phyloP scores from a whole-genome alignment of 2,113 vertebrate species.

The Ia io region DNA sequence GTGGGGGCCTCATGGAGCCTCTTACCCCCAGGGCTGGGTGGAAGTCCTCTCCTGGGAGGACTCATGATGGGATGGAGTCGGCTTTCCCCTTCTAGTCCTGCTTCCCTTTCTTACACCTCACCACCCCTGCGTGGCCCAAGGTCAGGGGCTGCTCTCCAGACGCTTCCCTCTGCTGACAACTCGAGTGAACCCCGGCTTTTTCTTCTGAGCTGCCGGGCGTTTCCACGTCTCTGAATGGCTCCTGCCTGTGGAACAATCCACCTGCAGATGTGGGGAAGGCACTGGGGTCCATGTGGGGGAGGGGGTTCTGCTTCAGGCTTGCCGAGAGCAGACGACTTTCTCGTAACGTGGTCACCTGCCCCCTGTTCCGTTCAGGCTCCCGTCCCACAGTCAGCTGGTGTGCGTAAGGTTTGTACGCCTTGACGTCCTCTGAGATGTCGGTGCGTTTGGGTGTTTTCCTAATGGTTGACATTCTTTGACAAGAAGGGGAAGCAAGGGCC shows the following conservation, averaged over 20 bases:
- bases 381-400: neutral
- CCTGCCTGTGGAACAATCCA: neutral
- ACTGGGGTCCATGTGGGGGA: rapidly evolving
- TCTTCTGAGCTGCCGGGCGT: neutral
- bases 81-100: neutral
- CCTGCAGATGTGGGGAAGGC: neutral
- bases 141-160: neutral
- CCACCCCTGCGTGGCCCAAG: neutral
- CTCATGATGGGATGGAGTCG: neutral
- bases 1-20: neutral
- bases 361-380: neutral
- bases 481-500: neutral
- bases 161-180: neutral
- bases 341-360: rapidly evolving
- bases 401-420: neutral
- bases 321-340: neutral
- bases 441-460: neutral
- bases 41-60: neutral
- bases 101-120: neutral
- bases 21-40: neutral
- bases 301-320: neutral
- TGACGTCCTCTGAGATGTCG: neutral
- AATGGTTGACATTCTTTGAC: neutral
- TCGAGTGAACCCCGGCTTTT: neutral
- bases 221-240: neutral